phyloP scores from a whole-genome alignment of 2,113 vertebrate genomes.

The Emydura subglobosa region DNA sequence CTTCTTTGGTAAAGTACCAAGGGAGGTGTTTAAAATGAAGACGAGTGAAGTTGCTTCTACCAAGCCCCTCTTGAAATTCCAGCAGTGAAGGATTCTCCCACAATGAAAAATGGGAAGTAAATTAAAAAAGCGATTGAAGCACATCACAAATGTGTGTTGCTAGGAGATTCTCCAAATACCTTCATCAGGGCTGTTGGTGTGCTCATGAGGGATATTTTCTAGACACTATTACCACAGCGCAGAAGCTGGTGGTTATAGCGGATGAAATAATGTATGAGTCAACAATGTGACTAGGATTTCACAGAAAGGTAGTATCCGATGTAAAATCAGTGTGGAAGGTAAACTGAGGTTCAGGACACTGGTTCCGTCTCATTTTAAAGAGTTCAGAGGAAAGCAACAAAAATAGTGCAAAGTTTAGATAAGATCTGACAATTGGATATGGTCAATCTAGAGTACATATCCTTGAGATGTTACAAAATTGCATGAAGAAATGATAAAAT shows the following conservation, averaged over 20 bases:
- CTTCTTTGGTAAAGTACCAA: neutral
- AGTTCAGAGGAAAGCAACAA: neutral
- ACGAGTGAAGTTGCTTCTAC: neutral
- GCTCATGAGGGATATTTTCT: neutral
- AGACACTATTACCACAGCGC: neutral
- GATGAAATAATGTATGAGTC: neutral
- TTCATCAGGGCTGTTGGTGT: neutral
- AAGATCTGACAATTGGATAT: neutral
- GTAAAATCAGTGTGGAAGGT: neutral
- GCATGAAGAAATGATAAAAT: neutral
- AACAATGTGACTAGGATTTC: neutral
- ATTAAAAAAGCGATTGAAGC: neutral
- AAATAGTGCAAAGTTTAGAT: neutral
- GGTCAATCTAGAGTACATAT: neutral
- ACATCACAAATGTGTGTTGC: neutral
- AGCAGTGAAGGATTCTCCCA: neutral
- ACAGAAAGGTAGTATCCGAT: neutral
- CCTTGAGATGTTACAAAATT: neutral
- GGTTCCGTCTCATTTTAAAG: neutral
- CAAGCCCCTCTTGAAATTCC: neutral
- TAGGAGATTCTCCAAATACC: neutral
- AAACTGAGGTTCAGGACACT: neutral
- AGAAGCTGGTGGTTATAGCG: neutral
- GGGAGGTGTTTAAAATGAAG: neutral
- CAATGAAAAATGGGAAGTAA: neutral